phyloP scores from a whole-genome alignment of 2,888 invertebrate genomes.

The Pelosia muscerda region DNA sequence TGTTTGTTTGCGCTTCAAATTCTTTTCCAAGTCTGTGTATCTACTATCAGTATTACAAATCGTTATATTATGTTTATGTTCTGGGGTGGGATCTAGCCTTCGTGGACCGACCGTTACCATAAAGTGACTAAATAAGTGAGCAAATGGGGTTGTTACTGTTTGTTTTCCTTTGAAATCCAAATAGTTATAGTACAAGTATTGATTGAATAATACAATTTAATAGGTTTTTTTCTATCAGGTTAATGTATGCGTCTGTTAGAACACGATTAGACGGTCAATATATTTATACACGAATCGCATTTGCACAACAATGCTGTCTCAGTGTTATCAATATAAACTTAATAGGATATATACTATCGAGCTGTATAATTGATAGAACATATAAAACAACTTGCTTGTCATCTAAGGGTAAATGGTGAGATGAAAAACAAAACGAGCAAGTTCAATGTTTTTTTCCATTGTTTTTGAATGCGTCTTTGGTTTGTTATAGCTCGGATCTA shows the following conservation, averaged over 20 bases:
- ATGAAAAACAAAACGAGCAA: not conserved
- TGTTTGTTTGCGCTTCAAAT: not conserved
- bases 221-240: not conserved
- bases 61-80: not conserved
- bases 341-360: too few species aligned
- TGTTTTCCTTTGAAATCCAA: not conserved
- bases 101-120: conserved; percentile 1
- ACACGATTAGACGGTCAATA: too few species aligned
- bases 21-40: not conserved
- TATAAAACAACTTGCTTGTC: too few species aligned
- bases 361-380: too few species aligned
- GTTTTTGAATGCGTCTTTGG: not conserved
- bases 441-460: not conserved
- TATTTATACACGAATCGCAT: too few species aligned
- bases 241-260: not conserved
- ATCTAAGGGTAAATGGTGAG: too few species aligned
- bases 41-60: conserved; percentile 2
- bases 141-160: not conserved
- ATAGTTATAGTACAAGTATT: not conserved
- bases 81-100: conserved; percentile 1
- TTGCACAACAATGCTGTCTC: too few species aligned
- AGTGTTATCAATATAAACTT: too few species aligned
- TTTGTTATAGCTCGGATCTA: not conserved
- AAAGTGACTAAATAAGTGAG: conserved; percentile 4
- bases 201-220: not conserved